A percentile compares a stretch with the other conserved stretches of the same genome.
Conservation (phyloP, 2,113 vertebrate species). For the Xiphias gladius region DNA sequence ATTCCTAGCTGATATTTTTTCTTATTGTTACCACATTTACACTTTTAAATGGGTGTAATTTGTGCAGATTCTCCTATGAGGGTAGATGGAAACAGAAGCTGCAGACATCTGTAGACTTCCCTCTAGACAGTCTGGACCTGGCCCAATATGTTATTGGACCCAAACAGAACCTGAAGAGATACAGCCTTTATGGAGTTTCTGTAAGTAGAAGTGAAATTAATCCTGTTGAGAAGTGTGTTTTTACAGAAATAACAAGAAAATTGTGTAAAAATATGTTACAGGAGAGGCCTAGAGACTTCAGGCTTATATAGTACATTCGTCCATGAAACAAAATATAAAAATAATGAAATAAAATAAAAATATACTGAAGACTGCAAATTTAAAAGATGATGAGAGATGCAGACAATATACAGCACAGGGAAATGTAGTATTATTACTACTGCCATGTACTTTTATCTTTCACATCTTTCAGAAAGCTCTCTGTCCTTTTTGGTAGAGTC, state of each 20-base stretch:
- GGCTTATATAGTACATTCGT: background rate
- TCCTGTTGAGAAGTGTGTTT: background rate
- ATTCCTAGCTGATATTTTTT: background rate
- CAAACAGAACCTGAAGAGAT: slow-evolving; percentile 91
- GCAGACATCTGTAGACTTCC: slow-evolving; percentile 95
- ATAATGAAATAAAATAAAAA: background rate
- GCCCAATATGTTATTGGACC: slow-evolving; percentile 95
- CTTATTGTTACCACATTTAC: background rate
- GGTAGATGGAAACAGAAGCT: slow-evolving; percentile 99
- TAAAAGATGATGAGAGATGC: background rate
- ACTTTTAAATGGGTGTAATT: background rate
- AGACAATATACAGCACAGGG: background rate
- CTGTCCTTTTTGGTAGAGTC: background rate
- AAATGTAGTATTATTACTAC: background rate
- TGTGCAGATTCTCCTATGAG: slow-evolving; percentile 94
- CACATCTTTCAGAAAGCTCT: no score
- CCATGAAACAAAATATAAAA: background rate
- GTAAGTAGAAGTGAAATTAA: slow-evolving; percentile 85
- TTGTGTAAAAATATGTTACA: background rate
- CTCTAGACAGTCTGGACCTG: slow-evolving; percentile 94
- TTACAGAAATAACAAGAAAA: background rate
- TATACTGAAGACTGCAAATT: background rate
- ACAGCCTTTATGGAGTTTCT: slow-evolving; percentile 94
- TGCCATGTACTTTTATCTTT: no score
- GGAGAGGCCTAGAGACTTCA: no score